Base-by-base conservation (phyloP, 2,113 vertebrate genomes). In the Dendropsophus ebraccatus region DNA sequence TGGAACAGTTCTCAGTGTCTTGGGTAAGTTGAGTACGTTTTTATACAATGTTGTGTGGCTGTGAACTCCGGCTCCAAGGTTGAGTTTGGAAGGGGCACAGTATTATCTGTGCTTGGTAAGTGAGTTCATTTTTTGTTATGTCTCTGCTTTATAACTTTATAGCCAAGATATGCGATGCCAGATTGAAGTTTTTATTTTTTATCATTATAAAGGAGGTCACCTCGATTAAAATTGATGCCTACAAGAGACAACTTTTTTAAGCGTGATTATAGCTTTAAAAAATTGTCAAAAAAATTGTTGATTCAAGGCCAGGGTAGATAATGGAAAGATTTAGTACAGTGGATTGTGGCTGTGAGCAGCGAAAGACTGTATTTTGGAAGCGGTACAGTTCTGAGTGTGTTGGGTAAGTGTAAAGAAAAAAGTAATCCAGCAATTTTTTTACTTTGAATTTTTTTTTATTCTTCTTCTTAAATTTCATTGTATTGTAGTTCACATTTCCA, bases 21-120 rank as follows among this genome's bases (percentile, higher is more conserved):
- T 91, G 56, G 90, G 90, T 91, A 88, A 90, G 50, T 58, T 65
- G 47, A 16, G 12, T 10, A 16, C 4, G 47, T 82, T 82, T 82
- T 82, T 72, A 72, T 70, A 54, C 30, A 37, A 13, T 32, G 17
- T 12, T 72, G 10, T 72, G 21, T 1, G 28, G 81, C 81, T 72
- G 81, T 82, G 65, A 72, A 4, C 50, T 10, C 17, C 35, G 47
- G 25, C 32, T 3, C 80, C 16, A 82, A 82, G 41, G 60, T 69
- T 47, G 58, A 49, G 23, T 82, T 82, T 82, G 80, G 80, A 50
- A 60, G 45, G 23, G 80, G 80, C 25, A 82, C 80, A 25, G 28
- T 65, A 32, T 45, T 82, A 17, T 67, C 80, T 19, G 80, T 82
- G 21, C 41, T 69, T 30, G 80, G 80, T 82, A 69, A 82, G 80